phyloP scores from a whole-genome alignment of 2,888 invertebrate species.

The Cloeon dipterum region DNA sequence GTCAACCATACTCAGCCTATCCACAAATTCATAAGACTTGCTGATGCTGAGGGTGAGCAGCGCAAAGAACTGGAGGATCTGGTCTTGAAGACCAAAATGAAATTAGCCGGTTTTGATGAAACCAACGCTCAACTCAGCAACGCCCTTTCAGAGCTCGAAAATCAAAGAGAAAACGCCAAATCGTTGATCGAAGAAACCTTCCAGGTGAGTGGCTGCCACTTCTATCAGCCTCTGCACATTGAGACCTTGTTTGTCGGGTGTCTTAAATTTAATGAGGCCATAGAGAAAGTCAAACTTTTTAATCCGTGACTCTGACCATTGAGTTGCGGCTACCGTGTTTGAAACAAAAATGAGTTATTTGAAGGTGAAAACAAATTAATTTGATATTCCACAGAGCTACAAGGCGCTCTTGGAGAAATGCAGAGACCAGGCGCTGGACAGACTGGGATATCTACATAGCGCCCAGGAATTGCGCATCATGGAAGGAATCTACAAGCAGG shows the following conservation, averaged over 20 bases:
- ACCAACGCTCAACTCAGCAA: constrained; percentile 51
- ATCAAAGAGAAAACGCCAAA: constrained; percentile 67
- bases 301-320: not conserved
- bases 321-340: not conserved
- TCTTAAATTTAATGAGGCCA: not conserved
- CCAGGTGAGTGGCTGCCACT: constrained; percentile 9
- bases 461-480: constrained; percentile 72
- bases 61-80: constrained; percentile 53
- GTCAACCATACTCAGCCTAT: constrained; percentile 58
- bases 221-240: not conserved
- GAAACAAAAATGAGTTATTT: not conserved
- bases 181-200: constrained; percentile 57
- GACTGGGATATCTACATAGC: constrained; percentile 53
- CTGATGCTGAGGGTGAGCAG: constrained; percentile 54
- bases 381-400: constrained; percentile 31
- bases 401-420: constrained; percentile 61
- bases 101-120: constrained; percentile 51
- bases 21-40: constrained; percentile 63
- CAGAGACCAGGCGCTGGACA: constrained; percentile 48
- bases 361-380: not conserved
- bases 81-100: constrained; percentile 49
- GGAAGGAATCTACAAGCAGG: constrained; percentile 42
- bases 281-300: not conserved
- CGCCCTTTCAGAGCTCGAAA: constrained; percentile 63
- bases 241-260: not conserved